Evolutionary conservation across 2,797 vertebrate genomes (phyloP), one percentile per base, ranked within the genome.

Genomic region (Lemur catta): DNA sequence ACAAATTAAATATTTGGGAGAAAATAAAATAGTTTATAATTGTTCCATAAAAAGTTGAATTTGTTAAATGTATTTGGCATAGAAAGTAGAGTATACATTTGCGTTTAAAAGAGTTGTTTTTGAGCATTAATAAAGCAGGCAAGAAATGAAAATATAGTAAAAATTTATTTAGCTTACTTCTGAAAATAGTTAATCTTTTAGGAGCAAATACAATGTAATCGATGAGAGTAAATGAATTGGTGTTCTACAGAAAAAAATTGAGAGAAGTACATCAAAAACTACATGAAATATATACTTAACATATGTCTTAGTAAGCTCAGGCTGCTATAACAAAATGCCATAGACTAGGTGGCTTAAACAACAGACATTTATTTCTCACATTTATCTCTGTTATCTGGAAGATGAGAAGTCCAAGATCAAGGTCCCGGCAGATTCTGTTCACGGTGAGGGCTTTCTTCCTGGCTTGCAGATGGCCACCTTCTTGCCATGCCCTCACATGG

Each of bases 1-100:
- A 84, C 59, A 95, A 92, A 38, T 90, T 79, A 94, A 80, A 79
- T 92, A 57, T 72, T 75, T 80, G 2, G 6, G 26, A 92, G 4
- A 78, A 84, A 90, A 91, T 33, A 38, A 72, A 93, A 92, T 57
- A 50, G 59, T 46, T 78, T 22, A 67, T 72, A 65, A 85, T 90
- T 89, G 13, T 69, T 92, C 81, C 72, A 95, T 69, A 8, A 91
- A 92, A 94, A 59, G 41, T 28, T 4, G 35, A 87, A 86, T 91
- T 52, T 84, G 26, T 71, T 63, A 79, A 17, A 55, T 46, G 3
- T 61, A 74, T 78, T 84, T 93, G 9, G 4, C 3, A 48, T 59
- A 61, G 46, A 11, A 3, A 1, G 2, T 35, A 59, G 13, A 79
- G 8, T 13, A 79, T 48, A 84, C 75, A 7, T 79, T n/a, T 91